Evolutionary conservation across 1,140 invertebrate species (phyloP), one percentile per base, ranked within the genome.

Genomic region (Metaphire vulgaris): DNA sequence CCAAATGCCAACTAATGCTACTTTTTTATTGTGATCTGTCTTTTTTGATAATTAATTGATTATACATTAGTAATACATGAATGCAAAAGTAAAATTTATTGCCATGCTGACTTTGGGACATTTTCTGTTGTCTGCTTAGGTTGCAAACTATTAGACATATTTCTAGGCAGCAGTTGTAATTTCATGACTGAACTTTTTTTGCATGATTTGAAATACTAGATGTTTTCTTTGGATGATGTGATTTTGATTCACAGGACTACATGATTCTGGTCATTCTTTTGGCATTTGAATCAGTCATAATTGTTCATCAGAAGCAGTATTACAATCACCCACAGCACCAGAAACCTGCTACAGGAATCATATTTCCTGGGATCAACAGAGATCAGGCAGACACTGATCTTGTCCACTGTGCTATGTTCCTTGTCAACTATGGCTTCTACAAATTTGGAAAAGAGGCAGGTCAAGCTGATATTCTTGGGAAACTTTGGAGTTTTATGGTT

Each of bases 391-490:
- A 76, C 68, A 67, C 31, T n/a, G 69, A 34, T 29, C 67, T 98
- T 1, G 82, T 89, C 15, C 87, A 91, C 32, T 94, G 93, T 82
- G 81, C 92, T n/a, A 95, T 98, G 84, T 99, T 93, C 86, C 86
- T 97, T 21, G 87, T 92, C 16, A 98, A 98, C 85, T 97, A 92
- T 86, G 91, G 92, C 26, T 98, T 95, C 85, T 97, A 95, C 84
- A 96, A 96, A 85, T 97, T 97, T 88, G 96, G 96, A 31, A 84
- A 97, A 1, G 96, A 98, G 89, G 91, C 92, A 85, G 83, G 83
- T 80, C 72, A 71, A 30, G 31, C 29, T 33, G 12, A n/a, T n/a
- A n/a, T n/a, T n/a, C n/a, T n/a, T n/a, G n/a, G n/a, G n/a, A n/a
- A n/a, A n/a, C n/a, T n/a, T n/a, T n/a, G n/a, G n/a, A n/a, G n/a